These are phyloP conservation scores for Zaprionus nigranus DNA, from an alignment of 1,140 invertebrate species.

Conservation along the genomic window DNA sequence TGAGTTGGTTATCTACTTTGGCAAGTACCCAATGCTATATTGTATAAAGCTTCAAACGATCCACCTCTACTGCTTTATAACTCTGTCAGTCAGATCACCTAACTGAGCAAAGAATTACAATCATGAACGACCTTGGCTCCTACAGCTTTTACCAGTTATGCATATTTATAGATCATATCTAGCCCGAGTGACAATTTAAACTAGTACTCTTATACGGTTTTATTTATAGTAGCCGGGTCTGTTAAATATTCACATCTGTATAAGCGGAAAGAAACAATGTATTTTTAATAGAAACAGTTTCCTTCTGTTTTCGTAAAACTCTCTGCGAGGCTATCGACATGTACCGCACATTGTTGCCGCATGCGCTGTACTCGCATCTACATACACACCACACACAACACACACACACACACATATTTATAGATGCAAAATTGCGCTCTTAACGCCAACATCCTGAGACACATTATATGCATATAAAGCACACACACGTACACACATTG, in stretches of 20 bases:
- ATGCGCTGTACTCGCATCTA: neutral
- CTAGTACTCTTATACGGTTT: neutral
- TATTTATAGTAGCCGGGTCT: neutral
- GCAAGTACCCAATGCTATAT: neutral
- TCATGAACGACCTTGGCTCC: neutral
- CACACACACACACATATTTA: neutral
- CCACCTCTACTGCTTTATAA: neutral
- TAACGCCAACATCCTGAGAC: conserved; percentile 8
- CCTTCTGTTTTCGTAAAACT: neutral
- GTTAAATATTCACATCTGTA: neutral
- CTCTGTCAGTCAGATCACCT: neutral
- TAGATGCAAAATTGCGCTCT: conserved; percentile 6
- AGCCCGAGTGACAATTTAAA: neutral
- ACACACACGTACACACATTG: neutral
- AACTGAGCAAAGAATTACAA: neutral
- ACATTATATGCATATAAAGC: conserved; percentile 39
- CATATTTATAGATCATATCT: conserved; percentile 9
- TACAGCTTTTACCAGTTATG: conserved; percentile 2
- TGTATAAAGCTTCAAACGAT: neutral
- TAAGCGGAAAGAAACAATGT: neutral
- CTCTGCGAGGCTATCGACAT: neutral
- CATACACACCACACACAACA: neutral
- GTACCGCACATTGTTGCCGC: neutral
- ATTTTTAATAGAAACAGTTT: neutral
- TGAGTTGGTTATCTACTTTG: neutral